Evolutionary conservation across 2,888 invertebrate genomes (phyloP), one percentile per base, ranked within the genome.

Genomic region (Scaptodrosophila latifasciaeformis): DNA sequence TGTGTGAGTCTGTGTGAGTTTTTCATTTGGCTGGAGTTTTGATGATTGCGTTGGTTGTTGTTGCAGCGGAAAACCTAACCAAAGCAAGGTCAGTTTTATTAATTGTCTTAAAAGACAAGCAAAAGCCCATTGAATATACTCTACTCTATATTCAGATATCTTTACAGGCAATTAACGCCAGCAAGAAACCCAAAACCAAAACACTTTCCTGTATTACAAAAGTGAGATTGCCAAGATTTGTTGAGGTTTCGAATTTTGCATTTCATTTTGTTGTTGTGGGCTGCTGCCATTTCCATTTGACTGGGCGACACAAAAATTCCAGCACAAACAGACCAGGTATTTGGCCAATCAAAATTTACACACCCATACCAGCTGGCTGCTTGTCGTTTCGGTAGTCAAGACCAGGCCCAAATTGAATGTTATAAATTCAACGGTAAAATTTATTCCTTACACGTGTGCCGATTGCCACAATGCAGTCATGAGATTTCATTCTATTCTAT

Each of bases 131-230:
- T 43, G 31, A 17, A 31, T 44, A 54, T 53, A 53, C 48, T 46
- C 49, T 67, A 71, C 59, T 58, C 57, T 45, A 62, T 45, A 61
- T 69, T 69, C 51, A 62, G 58, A 55, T 64, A 75, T 80, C 80
- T 75, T 75, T 80, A 80, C 80, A 75, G 80, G 62, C 80, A 75
- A 75, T 75, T 75, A 75, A 74, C 77, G 74, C 61, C 47, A 44
- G 54, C 60, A 18, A n/a, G n/a, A n/a, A n/a, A n/a, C n/a, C n/a
- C n/a, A n/a, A n/a, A n/a, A n/a, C 48, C 49, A 54, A 71, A 65
- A 74, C 66, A 76, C 80, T 77, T 75, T 75, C 80, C 74, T 79
- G 76, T 79, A 54, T 79, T 75, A 66, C 70, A 77, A 77, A 56
- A 56, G n/a, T n/a, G n/a, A 3, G 37, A 5, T 9, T n/a, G 34